These are phyloP conservation scores for Dasyornis broadbenti DNA, from an alignment of 2,113 vertebrate species.

Conservation along the genomic window DNA sequence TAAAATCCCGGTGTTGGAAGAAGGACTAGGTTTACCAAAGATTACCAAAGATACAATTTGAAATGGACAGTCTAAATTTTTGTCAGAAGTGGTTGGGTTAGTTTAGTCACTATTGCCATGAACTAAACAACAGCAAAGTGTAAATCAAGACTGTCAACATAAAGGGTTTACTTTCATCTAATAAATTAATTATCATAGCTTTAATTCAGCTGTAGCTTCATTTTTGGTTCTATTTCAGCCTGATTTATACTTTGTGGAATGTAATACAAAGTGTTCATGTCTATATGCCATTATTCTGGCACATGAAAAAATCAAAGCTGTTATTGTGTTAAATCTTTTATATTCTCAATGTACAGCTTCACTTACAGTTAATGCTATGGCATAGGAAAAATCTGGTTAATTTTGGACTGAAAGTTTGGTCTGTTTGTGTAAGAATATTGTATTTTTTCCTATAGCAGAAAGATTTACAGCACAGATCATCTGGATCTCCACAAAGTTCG, in stretches of 20 bases:
- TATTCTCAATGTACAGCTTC: neutral
- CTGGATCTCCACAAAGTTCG: slow-evolving; percentile 52
- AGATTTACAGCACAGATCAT: slow-evolving; percentile 53
- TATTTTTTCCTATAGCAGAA: slow-evolving; percentile 44
- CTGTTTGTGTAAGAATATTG: slow-evolving; percentile 23
- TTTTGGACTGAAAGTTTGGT: neutral
- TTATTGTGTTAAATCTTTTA: neutral
- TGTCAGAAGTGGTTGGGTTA: neutral
- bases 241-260: neutral
- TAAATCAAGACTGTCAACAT: neutral
- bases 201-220: neutral
- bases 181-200: neutral
- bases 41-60: neutral
- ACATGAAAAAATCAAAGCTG: neutral
- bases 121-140: neutral
- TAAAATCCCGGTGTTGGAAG: neutral
- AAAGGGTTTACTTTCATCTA: neutral
- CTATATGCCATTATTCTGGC: neutral
- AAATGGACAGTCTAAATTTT: neutral
- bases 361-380: neutral
- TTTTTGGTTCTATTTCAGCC: neutral
- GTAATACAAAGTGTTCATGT: neutral
- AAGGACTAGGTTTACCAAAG: neutral
- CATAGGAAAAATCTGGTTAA: neutral
- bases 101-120: neutral